A percentile compares a stretch with the other conserved stretches of the same genome.
These are phyloP conservation scores for Adoxophyes honmai DNA, from an alignment of 1,140 invertebrate species.

Conservation along the genomic window DNA sequence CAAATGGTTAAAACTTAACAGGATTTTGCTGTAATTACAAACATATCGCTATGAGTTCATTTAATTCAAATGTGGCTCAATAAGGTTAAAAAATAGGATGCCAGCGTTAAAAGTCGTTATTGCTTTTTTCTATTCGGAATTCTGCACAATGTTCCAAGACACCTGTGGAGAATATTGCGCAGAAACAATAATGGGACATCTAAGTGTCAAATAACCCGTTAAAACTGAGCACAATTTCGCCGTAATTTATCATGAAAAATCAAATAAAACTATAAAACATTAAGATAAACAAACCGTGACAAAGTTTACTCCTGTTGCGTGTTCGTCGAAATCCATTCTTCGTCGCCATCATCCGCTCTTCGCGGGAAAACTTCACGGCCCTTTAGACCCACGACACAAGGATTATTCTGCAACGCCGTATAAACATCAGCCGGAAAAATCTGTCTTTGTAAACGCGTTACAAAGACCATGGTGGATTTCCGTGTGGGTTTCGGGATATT, in stretches of 20 bases:
- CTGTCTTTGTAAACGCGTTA: constrained; percentile 15
- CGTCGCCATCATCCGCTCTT: constrained; percentile 17
- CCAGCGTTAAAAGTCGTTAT: too few relatives aligned
- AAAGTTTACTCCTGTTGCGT: constrained; percentile 64
- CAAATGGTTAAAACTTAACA: too few relatives aligned
- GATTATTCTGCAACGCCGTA: background rate
- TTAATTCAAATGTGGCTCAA: too few relatives aligned
- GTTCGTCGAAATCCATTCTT: constrained; percentile 57
- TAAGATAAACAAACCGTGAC: constrained; percentile 65
- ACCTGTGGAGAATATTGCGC: too few relatives aligned
- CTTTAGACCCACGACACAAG: background rate
- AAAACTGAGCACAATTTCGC: too few relatives aligned
- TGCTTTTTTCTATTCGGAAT: too few relatives aligned
- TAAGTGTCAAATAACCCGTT: too few relatives aligned
- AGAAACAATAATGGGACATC: too few relatives aligned
- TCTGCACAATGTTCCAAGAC: too few relatives aligned
- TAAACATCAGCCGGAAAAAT: constrained; percentile 6
- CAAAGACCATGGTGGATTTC: background rate
- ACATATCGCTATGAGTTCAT: too few relatives aligned
- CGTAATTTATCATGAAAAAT: constrained; percentile 19
- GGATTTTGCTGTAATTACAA: too few relatives aligned
- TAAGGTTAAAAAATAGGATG: too few relatives aligned
- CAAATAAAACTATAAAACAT: constrained; percentile 47
- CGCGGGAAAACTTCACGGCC: background rate
- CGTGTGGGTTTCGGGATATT: background rate